phyloP scores from a whole-genome alignment of 2,797 vertebrate genomes.

The Furcifer pardalis region DNA sequence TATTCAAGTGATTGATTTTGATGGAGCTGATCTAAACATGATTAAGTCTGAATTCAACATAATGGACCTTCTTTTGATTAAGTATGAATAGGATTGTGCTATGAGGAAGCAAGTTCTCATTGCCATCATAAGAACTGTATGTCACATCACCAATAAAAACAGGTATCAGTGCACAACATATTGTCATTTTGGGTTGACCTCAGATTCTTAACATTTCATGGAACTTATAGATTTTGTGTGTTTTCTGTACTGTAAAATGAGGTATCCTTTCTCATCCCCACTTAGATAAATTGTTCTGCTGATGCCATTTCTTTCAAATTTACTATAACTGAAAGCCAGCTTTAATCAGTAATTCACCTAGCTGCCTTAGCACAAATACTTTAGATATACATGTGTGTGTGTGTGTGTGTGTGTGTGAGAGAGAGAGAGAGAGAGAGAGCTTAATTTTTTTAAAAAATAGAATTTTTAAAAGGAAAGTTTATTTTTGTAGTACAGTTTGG shows the following conservation, averaged over 20 bases:
- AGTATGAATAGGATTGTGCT: neutral
- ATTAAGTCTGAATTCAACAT: neutral
- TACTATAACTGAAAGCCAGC: conserved; percentile 64
- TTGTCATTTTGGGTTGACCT: conserved; percentile 4
- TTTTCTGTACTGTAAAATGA: conserved; percentile 63
- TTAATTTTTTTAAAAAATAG: conserved; percentile 57
- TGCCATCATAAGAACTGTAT: conserved; percentile 31
- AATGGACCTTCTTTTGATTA: neutral
- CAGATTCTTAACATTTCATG: conserved; percentile 38
- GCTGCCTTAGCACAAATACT: conserved; percentile 63
- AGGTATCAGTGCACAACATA: conserved; percentile 28
- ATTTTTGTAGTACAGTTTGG: conserved; percentile 71
- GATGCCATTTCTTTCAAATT: conserved; percentile 33
- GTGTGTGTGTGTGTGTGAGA: conserved; percentile 51
- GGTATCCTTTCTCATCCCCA: conserved; percentile 45
- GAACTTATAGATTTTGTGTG: conserved; percentile 42
- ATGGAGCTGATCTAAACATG: neutral
- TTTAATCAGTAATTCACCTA: conserved; percentile 54
- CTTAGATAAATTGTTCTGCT: conserved; percentile 47
- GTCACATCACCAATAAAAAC: conserved; percentile 24
- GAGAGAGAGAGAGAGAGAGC: too few species aligned
- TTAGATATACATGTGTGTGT: conserved; percentile 59
- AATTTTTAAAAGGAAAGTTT: conserved; percentile 65
- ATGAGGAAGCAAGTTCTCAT: conserved; percentile 36
- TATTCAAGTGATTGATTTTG: neutral